Base-by-base conservation (phyloP, 2,113 vertebrate genomes). In the Prolemur simus region DNA sequence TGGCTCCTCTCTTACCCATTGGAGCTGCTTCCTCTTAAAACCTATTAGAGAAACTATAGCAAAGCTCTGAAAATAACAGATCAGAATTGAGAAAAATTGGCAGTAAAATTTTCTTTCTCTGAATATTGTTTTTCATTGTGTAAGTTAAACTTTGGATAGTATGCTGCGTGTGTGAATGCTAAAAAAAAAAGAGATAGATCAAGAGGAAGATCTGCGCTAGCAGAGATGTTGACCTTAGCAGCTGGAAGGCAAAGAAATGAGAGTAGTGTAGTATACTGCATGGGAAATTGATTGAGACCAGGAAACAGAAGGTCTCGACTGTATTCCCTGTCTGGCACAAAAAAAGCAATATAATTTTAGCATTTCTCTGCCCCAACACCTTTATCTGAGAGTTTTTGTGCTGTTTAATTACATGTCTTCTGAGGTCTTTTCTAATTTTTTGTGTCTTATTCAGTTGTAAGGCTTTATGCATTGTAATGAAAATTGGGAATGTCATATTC, bases 401-500 rank as follows among this genome's bases (percentile, higher is more conserved):
- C 56, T 68, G 6, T 69, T 88, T 25, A 71, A 47, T 45, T 95
- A 69, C 15, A 56, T 84, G 2, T 83, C 4, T 10, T 73, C 32
- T 74, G 27, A 94, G 23, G 3, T 66, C 6, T 87, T 96, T 86
- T 91, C 37, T 77, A 27, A 18, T 37, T 37, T 71, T 32, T 32
- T 54, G 21, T 64, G 7, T 85, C 34, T 83, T 80, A 45, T 1
- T 94, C 34, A 73, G 2, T 64, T 96, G 52, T 95, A 87, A 89
- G 7, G 45, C 10, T 96, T 97, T 92, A 92, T 78, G 58, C 83
- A 27, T 63, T 91, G 4, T 95, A 63, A 58, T 56, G 90, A 96
- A 85, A 96, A 96, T 84, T 76, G 87, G 39, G 29, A 90, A 27
- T 56, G n/a, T 87, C 92, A 3, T 82, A 78, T 92, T 97, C 32